Conservation (phyloP, 1,140 invertebrate species). For the Pseudomyrmex sp. region DNA sequence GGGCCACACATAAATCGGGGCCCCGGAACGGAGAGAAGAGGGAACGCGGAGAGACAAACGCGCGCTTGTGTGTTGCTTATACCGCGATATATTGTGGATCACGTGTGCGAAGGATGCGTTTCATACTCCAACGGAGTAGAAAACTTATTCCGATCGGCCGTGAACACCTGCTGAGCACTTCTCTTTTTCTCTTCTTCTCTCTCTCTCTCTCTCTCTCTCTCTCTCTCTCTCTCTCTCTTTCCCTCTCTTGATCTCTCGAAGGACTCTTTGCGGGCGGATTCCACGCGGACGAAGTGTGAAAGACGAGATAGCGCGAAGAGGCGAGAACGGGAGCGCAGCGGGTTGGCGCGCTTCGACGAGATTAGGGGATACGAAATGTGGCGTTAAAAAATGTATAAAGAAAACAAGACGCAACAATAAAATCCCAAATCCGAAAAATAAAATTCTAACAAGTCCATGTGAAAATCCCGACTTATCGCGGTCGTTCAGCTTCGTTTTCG, state of each 20-base stretch:
- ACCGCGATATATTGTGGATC: constrained; percentile 12
- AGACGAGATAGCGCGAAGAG: not conserved
- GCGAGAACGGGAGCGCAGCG: constrained; percentile 21
- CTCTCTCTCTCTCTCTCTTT: constrained; percentile 16
- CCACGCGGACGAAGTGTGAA: constrained; percentile 3
- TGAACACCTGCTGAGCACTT: constrained; percentile 77
- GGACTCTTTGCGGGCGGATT: constrained; percentile 17
- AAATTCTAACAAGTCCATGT: not conserved
- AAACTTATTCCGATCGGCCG: constrained; percentile 78
- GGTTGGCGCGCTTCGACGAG: constrained; percentile 18
- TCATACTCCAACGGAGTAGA: constrained; percentile 61
- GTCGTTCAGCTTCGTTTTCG: not conserved
- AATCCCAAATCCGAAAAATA: too few relatives aligned
- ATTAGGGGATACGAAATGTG: not conserved
- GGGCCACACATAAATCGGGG: constrained; percentile 81
- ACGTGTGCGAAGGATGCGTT: constrained; percentile 21
- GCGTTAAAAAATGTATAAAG: not conserved
- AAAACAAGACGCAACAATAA: not conserved
- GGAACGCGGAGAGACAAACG: not conserved
- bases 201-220: constrained; percentile 29
- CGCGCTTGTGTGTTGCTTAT: constrained; percentile 27
- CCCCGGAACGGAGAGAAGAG: constrained; percentile 1
- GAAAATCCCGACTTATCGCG: not conserved
- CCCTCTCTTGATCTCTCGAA: not conserved
- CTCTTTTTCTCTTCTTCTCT: constrained; percentile 6